Conservation (phyloP, 2,113 vertebrate species). For the Pangasianodon hypophthalmus region DNA sequence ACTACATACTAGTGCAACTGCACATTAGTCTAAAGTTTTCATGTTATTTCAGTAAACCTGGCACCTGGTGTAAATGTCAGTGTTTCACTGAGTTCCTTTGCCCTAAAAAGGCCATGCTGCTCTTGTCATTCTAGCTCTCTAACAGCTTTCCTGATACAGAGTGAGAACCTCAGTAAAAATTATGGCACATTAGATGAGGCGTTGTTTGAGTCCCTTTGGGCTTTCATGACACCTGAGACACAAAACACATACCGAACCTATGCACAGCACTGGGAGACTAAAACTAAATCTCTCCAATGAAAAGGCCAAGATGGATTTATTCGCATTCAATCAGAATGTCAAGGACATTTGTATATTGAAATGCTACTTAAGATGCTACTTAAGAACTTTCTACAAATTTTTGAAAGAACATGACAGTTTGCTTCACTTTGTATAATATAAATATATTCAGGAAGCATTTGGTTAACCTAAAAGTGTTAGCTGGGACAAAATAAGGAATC, state of each 20-base stretch:
- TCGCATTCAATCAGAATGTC: not conserved
- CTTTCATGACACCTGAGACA: not conserved
- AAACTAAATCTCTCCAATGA: not conserved
- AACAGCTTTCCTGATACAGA: not conserved
- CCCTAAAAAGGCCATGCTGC: constrained; percentile 4
- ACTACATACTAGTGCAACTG: not conserved
- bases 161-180: not conserved
- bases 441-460: not conserved
- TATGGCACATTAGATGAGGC: not conserved
- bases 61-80: constrained; percentile 22
- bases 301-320: not conserved
- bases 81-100: constrained; percentile 2
- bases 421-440: not conserved
- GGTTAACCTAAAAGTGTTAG: not conserved
- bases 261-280: not conserved
- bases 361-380: not conserved
- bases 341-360: not conserved
- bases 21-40: not conserved
- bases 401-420: not conserved
- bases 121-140: constrained; percentile 5
- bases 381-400: not conserved
- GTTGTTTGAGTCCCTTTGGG: constrained; percentile 13
- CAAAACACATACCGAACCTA: constrained; percentile 22
- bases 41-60: constrained; percentile 24
- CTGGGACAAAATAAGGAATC: not conserved